phyloP scores from a whole-genome alignment of 2,113 vertebrate species.

The Daubentonia madagascariensis region DNA sequence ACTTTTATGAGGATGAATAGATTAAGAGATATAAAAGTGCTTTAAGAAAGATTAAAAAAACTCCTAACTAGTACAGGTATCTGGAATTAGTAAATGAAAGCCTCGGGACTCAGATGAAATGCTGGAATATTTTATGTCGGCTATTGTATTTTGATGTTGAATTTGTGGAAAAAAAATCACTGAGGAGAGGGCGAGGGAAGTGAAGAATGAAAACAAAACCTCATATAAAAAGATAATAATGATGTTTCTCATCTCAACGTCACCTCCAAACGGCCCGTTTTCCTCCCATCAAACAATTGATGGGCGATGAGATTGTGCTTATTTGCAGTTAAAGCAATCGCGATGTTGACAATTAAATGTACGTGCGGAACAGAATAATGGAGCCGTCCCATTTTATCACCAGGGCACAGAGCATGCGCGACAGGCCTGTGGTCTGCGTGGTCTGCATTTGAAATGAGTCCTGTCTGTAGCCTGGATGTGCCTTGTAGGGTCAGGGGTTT shows the following conservation, averaged over 20 bases:
- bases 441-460: background rate
- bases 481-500: background rate
- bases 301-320: slow-evolving; percentile 80
- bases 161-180: slow-evolving; percentile 59
- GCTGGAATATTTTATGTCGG: slow-evolving; percentile 15
- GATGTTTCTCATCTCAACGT: slow-evolving; percentile 63
- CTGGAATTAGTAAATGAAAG: slow-evolving; percentile 31
- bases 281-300: slow-evolving; percentile 74
- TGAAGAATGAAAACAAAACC: slow-evolving; percentile 58
- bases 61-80: background rate
- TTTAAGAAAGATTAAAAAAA: background rate
- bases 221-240: slow-evolving; percentile 60
- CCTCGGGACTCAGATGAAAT: slow-evolving; percentile 12
- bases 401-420: background rate
- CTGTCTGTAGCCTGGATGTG: background rate
- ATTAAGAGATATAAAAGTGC: background rate
- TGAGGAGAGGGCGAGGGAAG: background rate
- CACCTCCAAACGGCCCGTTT: slow-evolving; percentile 75
- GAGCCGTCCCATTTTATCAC: slow-evolving; percentile 75
- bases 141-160: slow-evolving; percentile 31
- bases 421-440: background rate
- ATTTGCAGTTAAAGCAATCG: slow-evolving; percentile 83
- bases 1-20: background rate
- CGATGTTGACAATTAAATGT: slow-evolving; percentile 81
- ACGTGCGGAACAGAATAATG: slow-evolving; percentile 69